These are phyloP conservation scores for Diachasma alloeum DNA, from an alignment of 1,140 invertebrate species.

Conservation along the genomic window DNA sequence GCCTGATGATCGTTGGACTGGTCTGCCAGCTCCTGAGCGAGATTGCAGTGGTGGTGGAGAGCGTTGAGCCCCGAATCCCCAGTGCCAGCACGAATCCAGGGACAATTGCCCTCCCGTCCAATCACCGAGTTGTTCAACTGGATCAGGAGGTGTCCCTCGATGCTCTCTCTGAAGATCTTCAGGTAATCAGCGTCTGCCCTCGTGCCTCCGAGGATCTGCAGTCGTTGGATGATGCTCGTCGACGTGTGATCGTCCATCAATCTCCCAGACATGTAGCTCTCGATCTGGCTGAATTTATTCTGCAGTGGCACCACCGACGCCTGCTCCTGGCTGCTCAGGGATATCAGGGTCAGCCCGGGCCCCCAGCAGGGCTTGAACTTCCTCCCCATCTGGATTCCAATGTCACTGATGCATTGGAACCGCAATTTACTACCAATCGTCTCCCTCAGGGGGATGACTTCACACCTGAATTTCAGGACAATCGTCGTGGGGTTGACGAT, in stretches of 20 bases:
- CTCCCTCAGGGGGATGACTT: slow-evolving; percentile 58
- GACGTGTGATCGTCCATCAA: slow-evolving; percentile 47
- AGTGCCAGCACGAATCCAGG: slow-evolving; percentile 52
- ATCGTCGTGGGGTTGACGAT: slow-evolving; percentile 49
- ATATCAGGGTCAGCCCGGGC: slow-evolving; percentile 70
- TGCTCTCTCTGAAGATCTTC: slow-evolving; percentile 53
- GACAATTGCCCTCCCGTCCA: slow-evolving; percentile 62
- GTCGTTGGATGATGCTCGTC: slow-evolving; percentile 56
- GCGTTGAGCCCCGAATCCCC: slow-evolving; percentile 49
- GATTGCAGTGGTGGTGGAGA: slow-evolving; percentile 64
- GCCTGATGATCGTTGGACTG: slow-evolving; percentile 44
- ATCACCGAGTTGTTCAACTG: slow-evolving; percentile 61
- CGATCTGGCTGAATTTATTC: slow-evolving; percentile 50
- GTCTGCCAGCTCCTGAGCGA: slow-evolving; percentile 58
- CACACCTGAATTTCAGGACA: slow-evolving; percentile 58
- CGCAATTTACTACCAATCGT: slow-evolving; percentile 62
- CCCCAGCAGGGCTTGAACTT: slow-evolving; percentile 81
- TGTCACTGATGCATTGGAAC: slow-evolving; percentile 71
- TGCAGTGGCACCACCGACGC: slow-evolving; percentile 48
- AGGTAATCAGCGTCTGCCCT: slow-evolving; percentile 41
- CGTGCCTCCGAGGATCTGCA: slow-evolving; percentile 55
- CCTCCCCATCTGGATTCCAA: slow-evolving; percentile 68
- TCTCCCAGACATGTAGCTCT: slow-evolving; percentile 48
- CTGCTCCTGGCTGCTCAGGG: slow-evolving; percentile 57
- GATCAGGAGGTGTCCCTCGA: slow-evolving; percentile 66